Evolutionary conservation across 2,113 vertebrate species (phyloP), one percentile per base, ranked within the genome.

Genomic region (Grammomys dolichurus): DNA sequence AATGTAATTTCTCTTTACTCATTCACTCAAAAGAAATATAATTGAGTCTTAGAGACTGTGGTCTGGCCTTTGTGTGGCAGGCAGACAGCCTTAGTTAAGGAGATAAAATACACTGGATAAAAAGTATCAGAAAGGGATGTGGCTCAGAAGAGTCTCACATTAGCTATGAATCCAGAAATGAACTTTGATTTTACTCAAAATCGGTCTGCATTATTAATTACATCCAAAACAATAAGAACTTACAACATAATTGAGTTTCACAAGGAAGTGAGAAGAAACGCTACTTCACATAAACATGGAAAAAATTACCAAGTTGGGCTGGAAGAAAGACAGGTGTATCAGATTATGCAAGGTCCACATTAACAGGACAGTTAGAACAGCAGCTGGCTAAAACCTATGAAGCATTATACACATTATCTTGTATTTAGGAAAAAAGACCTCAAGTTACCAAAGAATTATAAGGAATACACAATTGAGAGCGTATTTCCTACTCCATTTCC

Each of bases 401-500:
- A 95, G 6, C 12, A 94, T n/a, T 81, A 70, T 9, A 69, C 9
- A 63, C 78, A 92, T 67, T 31, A 86, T 78, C 51, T 95, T 81
- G 89, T 94, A 95, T 63, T 81, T 88, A 86, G n/a, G 56, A 58
- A 93, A 93, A 16, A 93, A 96, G 85, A 72, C 51, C 90, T 89
- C 33, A 95, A 87, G 17, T 80, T 92, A 24, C 36, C 58, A 89
- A 93, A 17, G 40, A 89, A 40, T 81, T 96, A 51, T 82, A 87
- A 96, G 78, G 36, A 33, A 33, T 16, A 65, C 8, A 46, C 8
- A 67, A 46, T 48, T 48, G 58, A 63, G 69, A 65, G 6, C 87
- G 11, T 0, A 91, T 54, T 40, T 89, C 36, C 28, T 73, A 77
- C 20, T 91, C n/a, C 36, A 94, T 75, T 92, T 97, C 28, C 46